Base-by-base conservation (phyloP, 2,797 vertebrate species). In the Valencia hispanica region DNA sequence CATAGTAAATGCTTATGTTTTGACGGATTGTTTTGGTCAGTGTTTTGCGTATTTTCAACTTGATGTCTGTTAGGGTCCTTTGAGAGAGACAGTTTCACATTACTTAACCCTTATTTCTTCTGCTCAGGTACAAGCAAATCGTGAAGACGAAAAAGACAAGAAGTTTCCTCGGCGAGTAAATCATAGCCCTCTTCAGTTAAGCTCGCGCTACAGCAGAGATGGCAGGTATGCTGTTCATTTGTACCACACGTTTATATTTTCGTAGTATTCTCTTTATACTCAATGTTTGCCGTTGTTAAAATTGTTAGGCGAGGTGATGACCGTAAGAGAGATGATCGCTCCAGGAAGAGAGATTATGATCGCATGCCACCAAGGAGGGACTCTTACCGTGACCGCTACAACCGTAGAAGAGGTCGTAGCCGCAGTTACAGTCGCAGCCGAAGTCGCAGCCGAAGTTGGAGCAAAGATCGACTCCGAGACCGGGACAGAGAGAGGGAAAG, bases 261-360 rank as follows among this genome's bases (percentile, higher is more conserved):
- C 43, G 12, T 20, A 4, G 22, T 57, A 0, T 70, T 75, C 1
- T 27, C 1, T 30, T 55, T 36, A 36, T 0, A 18, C 5, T 79
- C 14, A 22, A 32, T 66, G 10, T 61, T 27, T 73, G 1, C 43
- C 4, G 10, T 50, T 0, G 0, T 2, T 63, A 1, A 39, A 3
- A 50, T 74, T 53, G 66, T 47, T 12, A 99, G 98, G 93, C 97
- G 97, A 92, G 95, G 95, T 2, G 98, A 99, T 89, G 98, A 99
- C 76, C 96, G 98, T 70, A 99, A 98, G 79, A 97, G 98, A 88
- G 98, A 99, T 5, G 98, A 99, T 73, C 98, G 98, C 66, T 96
- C 96, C 83, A 96, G 98, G 12, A 99, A 99, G 92, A 95, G 98
- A 84, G 98, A 99, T 69, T 99, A 99, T 78, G 98, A 99, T 51